Conservation (phyloP, 2,888 invertebrate genomes). For the Pachycephus smyrnensis region DNA sequence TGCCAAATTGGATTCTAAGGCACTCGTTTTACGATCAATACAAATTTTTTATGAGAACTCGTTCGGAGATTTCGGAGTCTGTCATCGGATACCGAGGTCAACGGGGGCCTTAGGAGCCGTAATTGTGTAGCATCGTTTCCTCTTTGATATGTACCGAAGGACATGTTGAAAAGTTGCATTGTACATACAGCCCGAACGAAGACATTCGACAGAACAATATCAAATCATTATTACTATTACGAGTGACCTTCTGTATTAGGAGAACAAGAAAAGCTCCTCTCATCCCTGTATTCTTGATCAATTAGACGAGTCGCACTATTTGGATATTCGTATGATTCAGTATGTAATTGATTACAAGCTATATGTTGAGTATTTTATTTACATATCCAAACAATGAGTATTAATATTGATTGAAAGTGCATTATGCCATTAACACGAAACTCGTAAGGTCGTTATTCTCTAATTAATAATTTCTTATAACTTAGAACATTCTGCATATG, state of each 20-base stretch:
- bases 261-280: constrained; percentile 33
- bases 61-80: constrained; percentile 35
- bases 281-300: constrained; percentile 32
- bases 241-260: constrained; percentile 33
- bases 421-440: neutral
- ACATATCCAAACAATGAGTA: neutral
- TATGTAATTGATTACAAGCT: neutral
- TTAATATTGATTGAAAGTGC: neutral
- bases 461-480: neutral
- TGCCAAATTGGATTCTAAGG: constrained; percentile 42
- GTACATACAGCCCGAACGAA: constrained; percentile 37
- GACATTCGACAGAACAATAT: constrained; percentile 18
- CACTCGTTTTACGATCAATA: constrained; percentile 42
- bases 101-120: constrained; percentile 28
- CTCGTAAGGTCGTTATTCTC: neutral
- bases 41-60: constrained; percentile 55
- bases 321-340: neutral
- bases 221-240: constrained; percentile 36
- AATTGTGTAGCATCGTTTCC: constrained; percentile 45
- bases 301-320: constrained; percentile 9
- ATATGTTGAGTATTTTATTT: neutral
- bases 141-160: constrained; percentile 26
- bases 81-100: neutral
- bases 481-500: neutral
- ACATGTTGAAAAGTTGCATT: constrained; percentile 26